These are phyloP conservation scores for Orthosia gothica DNA, from an alignment of 2,888 invertebrate species.

Conservation along the genomic window DNA sequence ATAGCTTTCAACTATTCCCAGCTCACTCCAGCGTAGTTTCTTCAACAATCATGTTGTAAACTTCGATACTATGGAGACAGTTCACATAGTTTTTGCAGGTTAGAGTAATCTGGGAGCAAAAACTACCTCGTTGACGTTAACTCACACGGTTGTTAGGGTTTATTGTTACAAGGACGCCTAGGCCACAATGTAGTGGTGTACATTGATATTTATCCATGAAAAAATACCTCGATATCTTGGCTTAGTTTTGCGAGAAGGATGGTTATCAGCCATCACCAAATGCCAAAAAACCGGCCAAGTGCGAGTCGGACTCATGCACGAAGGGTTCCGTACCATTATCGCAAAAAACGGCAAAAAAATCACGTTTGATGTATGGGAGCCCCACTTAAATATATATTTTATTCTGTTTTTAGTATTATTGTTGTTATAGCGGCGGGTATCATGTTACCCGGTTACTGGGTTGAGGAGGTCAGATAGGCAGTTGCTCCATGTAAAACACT, in stretches of 20 bases:
- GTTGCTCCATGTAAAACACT: too few relatives aligned
- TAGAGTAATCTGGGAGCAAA: slow-evolving; percentile 74
- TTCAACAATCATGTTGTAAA: slow-evolving; percentile 82
- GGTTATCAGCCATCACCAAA: background rate
- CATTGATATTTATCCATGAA: background rate
- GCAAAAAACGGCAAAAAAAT: too few relatives aligned
- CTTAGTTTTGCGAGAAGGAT: background rate
- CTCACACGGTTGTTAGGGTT: slow-evolving; percentile 68
- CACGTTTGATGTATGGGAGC: too few relatives aligned
- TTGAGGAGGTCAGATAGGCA: too few relatives aligned
- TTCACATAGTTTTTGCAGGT: slow-evolving; percentile 80
- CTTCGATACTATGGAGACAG: slow-evolving; percentile 71
- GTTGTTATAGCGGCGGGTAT: too few relatives aligned
- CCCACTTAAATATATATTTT: too few relatives aligned
- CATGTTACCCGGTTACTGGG: too few relatives aligned
- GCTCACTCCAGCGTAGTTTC: slow-evolving; percentile 63
- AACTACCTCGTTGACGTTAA: slow-evolving; percentile 71
- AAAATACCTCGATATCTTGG: background rate
- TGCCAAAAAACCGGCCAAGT: too few relatives aligned
- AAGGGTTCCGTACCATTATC: too few relatives aligned
- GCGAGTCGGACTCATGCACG: too few relatives aligned
- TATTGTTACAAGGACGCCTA: slow-evolving; percentile 64
- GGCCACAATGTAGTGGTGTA: slow-evolving; percentile 19
- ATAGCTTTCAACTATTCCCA: slow-evolving; percentile 59
- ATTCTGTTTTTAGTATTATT: too few relatives aligned